phyloP scores from a whole-genome alignment of 2,888 invertebrate species.

The Gandaritis pyraliata region DNA sequence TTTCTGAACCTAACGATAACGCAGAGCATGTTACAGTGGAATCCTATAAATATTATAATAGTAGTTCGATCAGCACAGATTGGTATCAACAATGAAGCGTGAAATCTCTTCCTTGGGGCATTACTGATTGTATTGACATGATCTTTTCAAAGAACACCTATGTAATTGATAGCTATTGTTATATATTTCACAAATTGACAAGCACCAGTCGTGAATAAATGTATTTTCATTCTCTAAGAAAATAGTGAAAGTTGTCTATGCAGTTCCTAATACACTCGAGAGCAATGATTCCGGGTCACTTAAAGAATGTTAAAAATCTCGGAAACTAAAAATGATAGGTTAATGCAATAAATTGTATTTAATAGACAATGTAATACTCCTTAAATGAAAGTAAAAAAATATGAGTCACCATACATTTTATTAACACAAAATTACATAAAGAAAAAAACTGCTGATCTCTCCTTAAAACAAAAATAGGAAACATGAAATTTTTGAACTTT shows the following conservation, averaged over 20 bases:
- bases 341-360: too few species aligned
- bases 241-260: constrained; percentile 33
- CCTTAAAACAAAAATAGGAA: too few species aligned
- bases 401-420: too few species aligned
- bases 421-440: too few species aligned
- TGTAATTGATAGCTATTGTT: background rate
- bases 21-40: constrained; percentile 28
- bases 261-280: constrained; percentile 32
- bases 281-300: too few species aligned
- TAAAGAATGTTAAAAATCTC: too few species aligned
- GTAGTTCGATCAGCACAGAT: constrained; percentile 22
- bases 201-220: background rate
- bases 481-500: too few species aligned
- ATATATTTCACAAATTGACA: constrained; percentile 15
- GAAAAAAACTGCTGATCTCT: too few species aligned
- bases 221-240: constrained; percentile 15
- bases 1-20: constrained; percentile 39
- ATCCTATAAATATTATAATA: constrained; percentile 33
- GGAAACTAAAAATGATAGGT: too few species aligned
- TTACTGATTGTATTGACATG: constrained; percentile 25
- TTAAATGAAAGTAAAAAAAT: too few species aligned
- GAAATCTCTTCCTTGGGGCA: constrained; percentile 14
- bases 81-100: constrained; percentile 23
- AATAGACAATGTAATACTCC: too few species aligned
- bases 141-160: constrained; percentile 17